A percentile compares a stretch with the other conserved stretches of the same genome.
These are phyloP conservation scores for Rallus crepitans DNA, from an alignment of 2,797 vertebrate species.

Conservation along the genomic window DNA sequence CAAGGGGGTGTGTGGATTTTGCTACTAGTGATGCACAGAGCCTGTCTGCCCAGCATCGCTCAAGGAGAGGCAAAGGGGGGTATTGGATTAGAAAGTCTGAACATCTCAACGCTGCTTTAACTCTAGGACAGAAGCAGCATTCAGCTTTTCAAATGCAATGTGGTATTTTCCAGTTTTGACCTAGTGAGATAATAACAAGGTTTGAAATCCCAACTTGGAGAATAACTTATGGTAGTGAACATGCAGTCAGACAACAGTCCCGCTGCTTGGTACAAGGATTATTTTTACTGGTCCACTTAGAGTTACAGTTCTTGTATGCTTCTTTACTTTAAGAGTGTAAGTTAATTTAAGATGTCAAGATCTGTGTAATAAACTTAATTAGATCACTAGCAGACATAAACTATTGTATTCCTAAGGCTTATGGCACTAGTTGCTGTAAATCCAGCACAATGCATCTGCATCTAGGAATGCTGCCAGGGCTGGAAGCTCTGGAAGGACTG, in stretches of 20 bases:
- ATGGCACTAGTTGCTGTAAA: not conserved
- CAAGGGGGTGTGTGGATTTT: not conserved
- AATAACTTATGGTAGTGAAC: not conserved
- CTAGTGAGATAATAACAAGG: not conserved
- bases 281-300: not conserved
- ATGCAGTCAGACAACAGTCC: not conserved
- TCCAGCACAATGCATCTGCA: not conserved
- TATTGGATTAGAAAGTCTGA: not conserved
- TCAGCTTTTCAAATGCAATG: not conserved
- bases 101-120: not conserved
- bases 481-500: rapidly evolving
- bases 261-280: not conserved
- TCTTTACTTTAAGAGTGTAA: not conserved
- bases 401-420: not conserved
- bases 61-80: not conserved
- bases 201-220: not conserved
- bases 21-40: not conserved
- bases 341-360: slow-evolving; percentile 10
- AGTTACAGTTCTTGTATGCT: not conserved
- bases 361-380: not conserved
- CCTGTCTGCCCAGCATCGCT: not conserved
- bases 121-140: not conserved
- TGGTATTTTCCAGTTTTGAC: not conserved
- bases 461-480: not conserved
- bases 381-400: not conserved